Base-by-base conservation (phyloP, 1,140 invertebrate genomes). In the Brachionus koreanus region DNA sequence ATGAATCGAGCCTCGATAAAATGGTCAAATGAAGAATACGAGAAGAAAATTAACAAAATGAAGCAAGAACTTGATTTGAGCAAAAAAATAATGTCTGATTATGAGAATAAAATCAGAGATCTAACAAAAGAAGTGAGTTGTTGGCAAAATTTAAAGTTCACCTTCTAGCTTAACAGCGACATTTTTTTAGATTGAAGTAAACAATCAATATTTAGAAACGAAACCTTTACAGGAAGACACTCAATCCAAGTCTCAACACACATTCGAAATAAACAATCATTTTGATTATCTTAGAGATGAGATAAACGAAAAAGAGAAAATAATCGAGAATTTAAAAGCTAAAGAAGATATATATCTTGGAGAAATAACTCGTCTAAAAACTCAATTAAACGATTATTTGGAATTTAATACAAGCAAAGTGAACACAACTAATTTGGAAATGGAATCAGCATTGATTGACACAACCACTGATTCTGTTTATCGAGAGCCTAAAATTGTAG, bases 21-120 rank as follows among this genome's bases (percentile, higher is more conserved):
- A 46, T 74, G 69, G 69, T 74, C 69, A 10, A 74, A 74, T 74
- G 69, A 74, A 74, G 69, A 74, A 74, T 25, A 46, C 25, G 69
- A 74, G 4, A 74, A 46, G 25, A 74, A 49, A 46, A 12, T 74
- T 29, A 6, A 4, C 25, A 74, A 74, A 46, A 29, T 74, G 23
- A 74, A 74, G 25, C 69, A 74, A 74, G 69, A 74, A 46, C 7
- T 74, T 25, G 65, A 69, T 16, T 69, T 69, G 35, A 69, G 37
- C 19, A 69, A 69, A 19, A 69, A 39, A 69, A 69, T 37, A 42
- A 69, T 69, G 33, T 42, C 16, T 10, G 42, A 74, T 35, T 74
- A 74, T 25, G 39, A 74, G 23, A 49, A 29, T 46, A 74, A 39
- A 74, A 74, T 74, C 3, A 23, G 43, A 74, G 42, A 43, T 46